Evolutionary conservation across 2,888 invertebrate genomes (phyloP).

Genomic region (Lottia scabra): DNA sequence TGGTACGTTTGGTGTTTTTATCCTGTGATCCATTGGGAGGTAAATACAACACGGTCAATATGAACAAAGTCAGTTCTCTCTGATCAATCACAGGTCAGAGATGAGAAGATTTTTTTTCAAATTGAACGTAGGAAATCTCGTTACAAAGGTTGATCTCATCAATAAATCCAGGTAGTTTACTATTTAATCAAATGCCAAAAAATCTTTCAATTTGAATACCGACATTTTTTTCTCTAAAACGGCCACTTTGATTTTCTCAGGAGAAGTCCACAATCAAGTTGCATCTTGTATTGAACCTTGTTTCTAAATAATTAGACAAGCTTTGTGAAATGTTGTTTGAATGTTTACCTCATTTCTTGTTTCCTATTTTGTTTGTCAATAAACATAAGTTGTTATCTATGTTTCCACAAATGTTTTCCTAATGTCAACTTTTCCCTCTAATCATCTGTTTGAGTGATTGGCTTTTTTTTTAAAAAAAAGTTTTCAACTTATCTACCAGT

Average conservation of each 20-base stretch:
- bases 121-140: too few species aligned
- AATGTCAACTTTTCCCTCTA: neutral
- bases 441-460: too few species aligned
- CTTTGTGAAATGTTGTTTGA: neutral
- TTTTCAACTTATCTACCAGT: too few species aligned
- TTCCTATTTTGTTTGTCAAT: neutral
- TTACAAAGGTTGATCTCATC: neutral
- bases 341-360: neutral
- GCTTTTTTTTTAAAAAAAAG: too few species aligned
- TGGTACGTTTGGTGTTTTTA: too few species aligned
- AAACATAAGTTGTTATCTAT: neutral
- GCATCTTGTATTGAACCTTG: neutral
- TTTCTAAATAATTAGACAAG: neutral
- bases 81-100: too few species aligned
- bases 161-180: neutral
- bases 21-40: neutral
- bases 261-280: neutral
- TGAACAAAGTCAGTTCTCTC: neutral
- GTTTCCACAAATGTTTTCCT: neutral
- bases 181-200: neutral
- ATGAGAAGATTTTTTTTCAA: too few species aligned
- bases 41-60: neutral
- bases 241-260: constrained; percentile 4
- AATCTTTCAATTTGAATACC: neutral
- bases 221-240: neutral